phyloP scores from a whole-genome alignment of 2,888 invertebrate species.

The Abscondita cerata region DNA sequence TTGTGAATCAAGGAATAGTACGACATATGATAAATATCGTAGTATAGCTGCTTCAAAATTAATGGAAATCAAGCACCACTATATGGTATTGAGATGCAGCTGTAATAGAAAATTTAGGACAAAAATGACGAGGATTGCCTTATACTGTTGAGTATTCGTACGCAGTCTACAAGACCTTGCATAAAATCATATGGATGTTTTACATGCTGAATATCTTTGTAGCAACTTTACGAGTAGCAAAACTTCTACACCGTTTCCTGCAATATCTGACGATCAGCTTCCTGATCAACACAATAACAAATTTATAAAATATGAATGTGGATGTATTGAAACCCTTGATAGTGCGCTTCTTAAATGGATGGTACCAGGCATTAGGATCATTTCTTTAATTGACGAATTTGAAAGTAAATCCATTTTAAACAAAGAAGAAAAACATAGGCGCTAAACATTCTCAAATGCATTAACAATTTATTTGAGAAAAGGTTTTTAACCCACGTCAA shows the following conservation, averaged over 20 bases:
- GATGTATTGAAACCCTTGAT: constrained; percentile 3
- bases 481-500: not conserved
- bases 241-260: no score
- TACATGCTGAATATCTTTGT: not conserved
- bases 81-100: not conserved
- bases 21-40: no score
- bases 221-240: not conserved
- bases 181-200: not conserved
- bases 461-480: not conserved
- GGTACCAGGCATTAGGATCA: not conserved
- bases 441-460: not conserved
- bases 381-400: not conserved
- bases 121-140: not conserved
- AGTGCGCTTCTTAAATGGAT: not conserved
- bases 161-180: not conserved
- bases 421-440: not conserved
- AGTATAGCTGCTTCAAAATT: no score
- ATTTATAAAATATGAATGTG: not conserved
- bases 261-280: no score
- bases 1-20: not conserved
- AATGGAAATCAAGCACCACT: no score
- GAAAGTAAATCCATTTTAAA: not conserved
- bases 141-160: not conserved
- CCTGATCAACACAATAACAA: not conserved
- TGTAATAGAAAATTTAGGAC: not conserved